Conservation (phyloP, 2,113 vertebrate genomes). For the Eudyptes chrysolophus region DNA sequence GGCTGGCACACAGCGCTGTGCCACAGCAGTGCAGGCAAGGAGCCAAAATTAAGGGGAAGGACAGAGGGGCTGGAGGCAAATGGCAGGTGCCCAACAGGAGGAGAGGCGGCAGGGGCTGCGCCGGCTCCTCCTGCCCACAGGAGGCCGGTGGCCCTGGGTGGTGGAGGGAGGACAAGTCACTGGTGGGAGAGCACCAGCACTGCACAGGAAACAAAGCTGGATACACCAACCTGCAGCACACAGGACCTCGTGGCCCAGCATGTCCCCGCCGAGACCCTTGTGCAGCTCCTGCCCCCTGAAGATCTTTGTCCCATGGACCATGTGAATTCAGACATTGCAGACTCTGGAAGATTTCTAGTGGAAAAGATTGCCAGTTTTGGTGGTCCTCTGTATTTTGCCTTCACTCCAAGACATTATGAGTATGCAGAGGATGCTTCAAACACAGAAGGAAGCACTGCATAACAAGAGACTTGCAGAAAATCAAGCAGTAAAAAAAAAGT, state of each 20-base stretch:
- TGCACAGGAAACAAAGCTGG: background rate
- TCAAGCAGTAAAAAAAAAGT: background rate
- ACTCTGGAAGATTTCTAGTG: background rate
- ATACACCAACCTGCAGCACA: background rate
- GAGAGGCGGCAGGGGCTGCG: background rate
- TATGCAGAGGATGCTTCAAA: background rate
- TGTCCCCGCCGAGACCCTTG: fast-evolving
- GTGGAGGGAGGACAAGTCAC: fast-evolving
- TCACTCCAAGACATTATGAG: background rate
- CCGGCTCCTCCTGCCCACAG: fast-evolving
- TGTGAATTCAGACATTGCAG: background rate
- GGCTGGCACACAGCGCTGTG: background rate
- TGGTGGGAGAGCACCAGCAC: background rate
- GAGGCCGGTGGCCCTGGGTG: background rate
- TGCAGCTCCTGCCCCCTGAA: background rate
- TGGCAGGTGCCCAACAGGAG: background rate
- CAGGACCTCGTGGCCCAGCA: background rate
- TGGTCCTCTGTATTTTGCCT: background rate
- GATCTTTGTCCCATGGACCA: background rate
- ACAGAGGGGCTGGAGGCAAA: background rate
- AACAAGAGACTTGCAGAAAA: background rate
- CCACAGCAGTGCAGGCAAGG: fast-evolving
- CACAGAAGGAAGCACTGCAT: background rate
- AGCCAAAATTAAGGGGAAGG: background rate
- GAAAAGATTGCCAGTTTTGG: background rate